phyloP scores from a whole-genome alignment of 2,113 vertebrate genomes.

The Ameiurus melas region DNA sequence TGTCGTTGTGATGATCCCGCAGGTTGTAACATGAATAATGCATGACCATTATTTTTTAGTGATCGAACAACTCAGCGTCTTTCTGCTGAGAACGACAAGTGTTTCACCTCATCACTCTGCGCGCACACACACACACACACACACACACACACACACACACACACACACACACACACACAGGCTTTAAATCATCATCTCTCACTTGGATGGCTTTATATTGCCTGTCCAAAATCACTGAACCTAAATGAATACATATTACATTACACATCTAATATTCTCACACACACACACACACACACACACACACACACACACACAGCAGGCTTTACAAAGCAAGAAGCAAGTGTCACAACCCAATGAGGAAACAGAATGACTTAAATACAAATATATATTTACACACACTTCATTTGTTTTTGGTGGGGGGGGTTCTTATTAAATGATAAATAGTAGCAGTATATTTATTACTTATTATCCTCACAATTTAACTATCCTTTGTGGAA shows the following conservation, averaged over 20 bases:
- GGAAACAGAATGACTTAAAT: neutral
- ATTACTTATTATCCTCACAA: neutral
- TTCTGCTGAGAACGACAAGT: slow-evolving; percentile 44
- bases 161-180: neutral
- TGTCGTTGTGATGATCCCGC: slow-evolving; percentile 43
- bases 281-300: neutral
- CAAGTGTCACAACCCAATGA: neutral
- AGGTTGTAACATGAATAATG: slow-evolving; percentile 51
- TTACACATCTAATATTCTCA: neutral
- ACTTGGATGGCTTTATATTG: slow-evolving; percentile 9
- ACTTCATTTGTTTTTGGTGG: neutral
- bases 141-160: slow-evolving; percentile 14
- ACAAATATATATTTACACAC: neutral
- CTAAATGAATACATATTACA: slow-evolving; percentile 6
- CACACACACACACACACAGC: neutral
- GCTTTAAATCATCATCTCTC: slow-evolving; percentile 3
- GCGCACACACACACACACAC: neutral
- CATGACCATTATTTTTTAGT: slow-evolving; percentile 46
- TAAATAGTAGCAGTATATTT: no score
- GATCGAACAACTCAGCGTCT: slow-evolving; percentile 37
- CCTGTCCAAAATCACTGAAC: neutral
- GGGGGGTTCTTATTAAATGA: no score
- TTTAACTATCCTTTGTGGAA: neutral
- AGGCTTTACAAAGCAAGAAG: neutral
- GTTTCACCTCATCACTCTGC: slow-evolving; percentile 17